These are phyloP conservation scores for Tachysurus vachellii DNA, from an alignment of 2,113 vertebrate genomes.

Conservation along the genomic window DNA sequence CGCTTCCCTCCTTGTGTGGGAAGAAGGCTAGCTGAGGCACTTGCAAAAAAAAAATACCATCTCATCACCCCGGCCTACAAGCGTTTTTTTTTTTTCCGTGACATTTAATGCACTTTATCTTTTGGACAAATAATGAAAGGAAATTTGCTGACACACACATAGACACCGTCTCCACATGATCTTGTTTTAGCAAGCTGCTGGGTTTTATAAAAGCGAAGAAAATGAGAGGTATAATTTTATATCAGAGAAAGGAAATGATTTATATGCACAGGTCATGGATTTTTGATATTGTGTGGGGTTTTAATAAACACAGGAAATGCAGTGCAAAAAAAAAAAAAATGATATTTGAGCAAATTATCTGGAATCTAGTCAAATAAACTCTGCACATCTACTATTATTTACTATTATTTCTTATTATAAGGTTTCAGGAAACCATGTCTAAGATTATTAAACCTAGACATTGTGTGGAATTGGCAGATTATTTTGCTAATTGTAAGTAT, in stretches of 20 bases:
- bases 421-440: too few relatives aligned
- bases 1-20: neutral
- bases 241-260: constrained; percentile 12
- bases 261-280: neutral
- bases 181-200: neutral
- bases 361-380: too few relatives aligned
- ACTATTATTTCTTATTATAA: too few relatives aligned
- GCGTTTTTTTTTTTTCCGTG: constrained; percentile 14
- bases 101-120: constrained; percentile 41
- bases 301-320: neutral
- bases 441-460: too few relatives aligned
- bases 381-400: too few relatives aligned
- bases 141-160: constrained; percentile 25
- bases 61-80: constrained; percentile 8
- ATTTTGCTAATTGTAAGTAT: too few relatives aligned
- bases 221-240: constrained; percentile 11
- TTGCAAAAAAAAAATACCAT: constrained; percentile 12
- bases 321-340: too few relatives aligned
- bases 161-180: neutral
- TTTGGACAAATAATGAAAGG: constrained; percentile 32
- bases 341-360: too few relatives aligned
- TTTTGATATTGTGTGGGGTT: neutral
- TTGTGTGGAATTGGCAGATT: too few relatives aligned
- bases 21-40: constrained; percentile 15
- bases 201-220: neutral